Conservation (phyloP, 2,888 invertebrate species). For the Fragum sueziense region DNA sequence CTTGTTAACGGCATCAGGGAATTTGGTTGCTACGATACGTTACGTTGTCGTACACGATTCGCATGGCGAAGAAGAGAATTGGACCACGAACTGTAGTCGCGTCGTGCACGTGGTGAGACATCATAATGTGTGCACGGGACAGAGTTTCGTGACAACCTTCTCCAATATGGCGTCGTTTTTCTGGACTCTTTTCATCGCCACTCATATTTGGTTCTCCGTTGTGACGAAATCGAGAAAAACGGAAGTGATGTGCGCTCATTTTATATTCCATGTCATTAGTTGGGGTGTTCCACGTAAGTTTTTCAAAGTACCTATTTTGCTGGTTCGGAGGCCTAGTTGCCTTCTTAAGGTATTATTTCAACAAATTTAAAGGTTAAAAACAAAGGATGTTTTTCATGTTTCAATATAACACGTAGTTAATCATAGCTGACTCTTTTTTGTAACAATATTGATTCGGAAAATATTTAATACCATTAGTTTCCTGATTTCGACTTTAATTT, state of each 20-base stretch:
- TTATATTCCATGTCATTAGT: constrained; percentile 38
- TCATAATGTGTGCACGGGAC: constrained; percentile 32
- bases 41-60: constrained; percentile 34
- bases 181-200: constrained; percentile 54
- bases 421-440: too few relatives aligned
- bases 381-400: neutral
- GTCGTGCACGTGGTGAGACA: neutral
- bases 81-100: neutral
- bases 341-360: too few relatives aligned
- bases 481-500: too few relatives aligned
- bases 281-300: constrained; percentile 48
- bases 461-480: too few relatives aligned
- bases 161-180: constrained; percentile 54
- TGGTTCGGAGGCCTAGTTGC: too few relatives aligned
- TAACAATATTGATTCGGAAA: too few relatives aligned
- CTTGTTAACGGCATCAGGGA: constrained; percentile 54
- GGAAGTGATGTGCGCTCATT: constrained; percentile 19
- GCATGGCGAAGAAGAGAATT: neutral
- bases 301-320: neutral
- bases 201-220: constrained; percentile 46
- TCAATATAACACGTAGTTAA: neutral
- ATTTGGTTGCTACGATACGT: constrained; percentile 49
- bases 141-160: constrained; percentile 55
- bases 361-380: too few relatives aligned
- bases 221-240: constrained; percentile 20